Conservation (phyloP, 2,888 invertebrate species). For the Oscheius sp. region DNA sequence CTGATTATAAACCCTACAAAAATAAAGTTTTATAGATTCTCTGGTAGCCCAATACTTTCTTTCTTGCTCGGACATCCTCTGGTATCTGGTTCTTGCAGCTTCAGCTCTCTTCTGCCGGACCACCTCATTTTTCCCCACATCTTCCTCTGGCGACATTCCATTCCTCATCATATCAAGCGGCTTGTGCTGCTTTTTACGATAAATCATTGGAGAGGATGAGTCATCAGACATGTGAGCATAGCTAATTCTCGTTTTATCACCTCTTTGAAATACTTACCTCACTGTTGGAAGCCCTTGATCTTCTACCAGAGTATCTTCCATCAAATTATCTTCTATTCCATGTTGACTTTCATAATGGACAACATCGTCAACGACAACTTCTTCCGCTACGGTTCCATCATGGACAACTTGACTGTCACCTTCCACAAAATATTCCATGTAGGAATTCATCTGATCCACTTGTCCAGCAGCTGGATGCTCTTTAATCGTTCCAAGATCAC, state of each 20-base stretch:
- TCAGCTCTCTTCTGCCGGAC: slow-evolving; percentile 60
- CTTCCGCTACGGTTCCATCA: slow-evolving; percentile 7
- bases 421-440: slow-evolving; percentile 32
- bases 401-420: neutral
- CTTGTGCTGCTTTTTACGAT: too few relatives aligned
- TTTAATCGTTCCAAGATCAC: slow-evolving; percentile 23
- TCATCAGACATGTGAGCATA: too few relatives aligned
- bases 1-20: slow-evolving; percentile 43
- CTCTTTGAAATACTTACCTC: too few relatives aligned
- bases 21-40: neutral
- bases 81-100: slow-evolving; percentile 63
- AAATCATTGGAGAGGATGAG: too few relatives aligned
- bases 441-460: slow-evolving; percentile 41
- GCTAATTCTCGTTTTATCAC: too few relatives aligned
- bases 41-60: slow-evolving; percentile 30
- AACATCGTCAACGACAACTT: slow-evolving; percentile 19
- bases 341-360: too few relatives aligned
- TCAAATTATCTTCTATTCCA: neutral
- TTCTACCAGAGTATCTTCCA: neutral
- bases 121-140: too few relatives aligned
- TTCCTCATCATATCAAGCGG: too few relatives aligned
- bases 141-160: too few relatives aligned
- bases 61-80: slow-evolving; percentile 56
- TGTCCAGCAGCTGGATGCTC: slow-evolving; percentile 41
- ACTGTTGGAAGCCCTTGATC: too few relatives aligned